Percentiles rank a stretch among this genome's conserved stretches.
Evolutionary conservation across 53 echinoderm and acorn worm genomes (phyloP).

Genomic region (Arbacia lixula): DNA sequence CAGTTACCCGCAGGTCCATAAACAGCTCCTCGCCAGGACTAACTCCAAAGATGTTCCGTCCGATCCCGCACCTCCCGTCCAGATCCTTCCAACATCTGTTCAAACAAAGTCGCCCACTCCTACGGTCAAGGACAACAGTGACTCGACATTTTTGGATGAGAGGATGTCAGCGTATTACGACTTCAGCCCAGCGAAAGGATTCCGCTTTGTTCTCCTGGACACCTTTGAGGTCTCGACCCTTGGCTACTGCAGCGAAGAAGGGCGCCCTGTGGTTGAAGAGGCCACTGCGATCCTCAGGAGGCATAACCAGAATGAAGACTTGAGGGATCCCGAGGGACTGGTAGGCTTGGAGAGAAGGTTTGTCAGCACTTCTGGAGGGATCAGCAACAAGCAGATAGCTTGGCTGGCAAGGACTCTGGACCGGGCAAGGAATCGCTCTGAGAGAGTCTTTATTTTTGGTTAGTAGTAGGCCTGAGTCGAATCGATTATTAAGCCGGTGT

Average conservation of each 20-base stretch:
- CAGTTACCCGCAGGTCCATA: background rate
- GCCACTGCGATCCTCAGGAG: conserved; percentile 48
- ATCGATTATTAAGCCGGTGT: too few relatives aligned
- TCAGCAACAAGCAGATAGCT: conserved; percentile 64
- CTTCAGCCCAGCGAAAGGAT: conserved; percentile 78
- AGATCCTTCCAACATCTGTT: background rate
- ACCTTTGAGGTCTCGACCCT: conserved; percentile 59
- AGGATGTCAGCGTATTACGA: conserved; percentile 65
- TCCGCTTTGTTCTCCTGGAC: conserved; percentile 73
- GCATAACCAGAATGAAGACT: conserved; percentile 63
- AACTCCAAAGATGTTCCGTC: too few relatives aligned
- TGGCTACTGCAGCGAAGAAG: conserved; percentile 27
- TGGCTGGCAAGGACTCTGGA: conserved; percentile 69
- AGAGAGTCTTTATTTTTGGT: conserved; percentile 82
- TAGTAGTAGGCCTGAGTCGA: too few relatives aligned
- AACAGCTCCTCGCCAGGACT: background rate
- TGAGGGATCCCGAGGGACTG: conserved; percentile 63
- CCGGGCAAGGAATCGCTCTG: conserved; percentile 43
- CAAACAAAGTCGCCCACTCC: too few relatives aligned
- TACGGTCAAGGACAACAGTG: too few relatives aligned
- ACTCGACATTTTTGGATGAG: background rate
- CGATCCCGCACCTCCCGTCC: too few relatives aligned
- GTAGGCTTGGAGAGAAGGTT: conserved; percentile 58
- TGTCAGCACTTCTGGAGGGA: conserved; percentile 70
- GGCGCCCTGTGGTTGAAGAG: conserved; percentile 37